phyloP scores from a whole-genome alignment of 1,140 invertebrate species.

The Pentalonia nigronervosa region DNA sequence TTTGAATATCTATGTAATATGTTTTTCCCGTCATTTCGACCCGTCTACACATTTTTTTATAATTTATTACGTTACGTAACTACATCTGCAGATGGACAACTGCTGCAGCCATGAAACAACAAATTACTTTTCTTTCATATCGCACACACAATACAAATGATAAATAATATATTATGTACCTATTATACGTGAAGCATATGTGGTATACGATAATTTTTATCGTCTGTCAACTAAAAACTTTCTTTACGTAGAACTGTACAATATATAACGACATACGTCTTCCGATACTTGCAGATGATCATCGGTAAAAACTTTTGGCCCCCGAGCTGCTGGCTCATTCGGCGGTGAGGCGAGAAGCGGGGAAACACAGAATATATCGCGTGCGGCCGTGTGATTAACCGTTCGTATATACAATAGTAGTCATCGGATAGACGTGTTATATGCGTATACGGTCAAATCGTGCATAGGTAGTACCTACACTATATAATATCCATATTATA shows the following conservation, averaged over 20 bases:
- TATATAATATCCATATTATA: not conserved
- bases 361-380: not conserved
- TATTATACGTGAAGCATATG: not conserved
- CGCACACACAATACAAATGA: not conserved
- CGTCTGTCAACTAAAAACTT: not conserved
- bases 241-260: not conserved
- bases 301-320: not conserved
- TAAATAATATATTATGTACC: not conserved
- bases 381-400: not conserved
- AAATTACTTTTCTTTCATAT: constrained; percentile 33
- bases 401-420: not conserved
- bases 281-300: no score
- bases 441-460: not conserved
- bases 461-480: not conserved
- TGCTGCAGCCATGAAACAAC: not conserved
- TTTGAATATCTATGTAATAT: not conserved
- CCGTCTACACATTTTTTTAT: not conserved
- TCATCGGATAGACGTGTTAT: not conserved
- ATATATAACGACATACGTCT: not conserved
- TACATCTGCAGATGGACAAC: not conserved
- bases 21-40: not conserved
- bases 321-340: not conserved
- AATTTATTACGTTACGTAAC: not conserved
- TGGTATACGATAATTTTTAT: not conserved
- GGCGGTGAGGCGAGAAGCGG: not conserved